phyloP scores from a whole-genome alignment of 1,140 invertebrate species.

The Drosophila repletoides region DNA sequence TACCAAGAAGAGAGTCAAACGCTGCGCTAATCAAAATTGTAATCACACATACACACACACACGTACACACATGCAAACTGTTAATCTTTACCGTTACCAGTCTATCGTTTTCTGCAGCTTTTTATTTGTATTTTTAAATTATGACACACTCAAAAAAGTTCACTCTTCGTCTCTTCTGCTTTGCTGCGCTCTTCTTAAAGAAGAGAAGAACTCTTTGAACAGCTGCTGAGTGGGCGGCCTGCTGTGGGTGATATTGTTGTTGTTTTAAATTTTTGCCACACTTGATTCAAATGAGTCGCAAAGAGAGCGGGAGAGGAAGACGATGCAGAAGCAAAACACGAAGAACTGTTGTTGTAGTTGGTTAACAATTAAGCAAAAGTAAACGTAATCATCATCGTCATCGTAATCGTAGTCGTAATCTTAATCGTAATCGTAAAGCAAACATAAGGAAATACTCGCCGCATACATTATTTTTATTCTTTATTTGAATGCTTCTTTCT shows the following conservation, averaged over 20 bases:
- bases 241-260: constrained; percentile 17
- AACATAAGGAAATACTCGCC: constrained; percentile 66
- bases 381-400: no score
- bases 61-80: constrained; percentile 14
- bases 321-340: constrained; percentile 3
- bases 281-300: constrained; percentile 50
- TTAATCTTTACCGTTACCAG: constrained; percentile 60
- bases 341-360: constrained; percentile 17
- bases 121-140: constrained; percentile 75
- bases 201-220: constrained; percentile 49
- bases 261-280: constrained; percentile 39
- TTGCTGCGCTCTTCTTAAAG: constrained; percentile 1
- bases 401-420: constrained; percentile 45
- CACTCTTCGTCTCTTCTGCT: background rate
- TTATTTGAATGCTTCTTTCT: constrained; percentile 48
- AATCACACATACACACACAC: constrained; percentile 3
- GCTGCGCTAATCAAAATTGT: constrained; percentile 54
- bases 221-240: constrained; percentile 69
- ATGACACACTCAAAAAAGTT: constrained; percentile 59
- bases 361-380: constrained; percentile 59
- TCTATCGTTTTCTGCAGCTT: constrained; percentile 38
- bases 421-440: constrained; percentile 31
- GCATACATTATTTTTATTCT: no score
- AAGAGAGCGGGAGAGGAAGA: constrained; percentile 25
- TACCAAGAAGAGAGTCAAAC: constrained; percentile 16